These are phyloP conservation scores for Cariama cristata DNA, from an alignment of 2,113 vertebrate species.

Conservation along the genomic window DNA sequence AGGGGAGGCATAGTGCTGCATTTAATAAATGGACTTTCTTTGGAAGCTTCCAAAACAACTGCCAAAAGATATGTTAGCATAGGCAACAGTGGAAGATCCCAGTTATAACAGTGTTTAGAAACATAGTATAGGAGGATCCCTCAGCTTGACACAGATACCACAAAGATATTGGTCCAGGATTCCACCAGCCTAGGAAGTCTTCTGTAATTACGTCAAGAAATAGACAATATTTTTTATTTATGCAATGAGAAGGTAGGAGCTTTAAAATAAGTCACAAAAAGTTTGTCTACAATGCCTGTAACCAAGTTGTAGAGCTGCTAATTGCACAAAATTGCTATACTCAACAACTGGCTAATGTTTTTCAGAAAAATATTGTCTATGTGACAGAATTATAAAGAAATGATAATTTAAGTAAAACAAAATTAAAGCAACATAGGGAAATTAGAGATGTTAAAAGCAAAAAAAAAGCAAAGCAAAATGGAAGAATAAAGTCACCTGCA, in stretches of 20 bases:
- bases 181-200: conserved; percentile 47
- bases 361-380: conserved; percentile 73
- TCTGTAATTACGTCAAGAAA: conserved; percentile 53
- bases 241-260: background rate
- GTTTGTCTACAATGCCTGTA: background rate
- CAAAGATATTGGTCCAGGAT: conserved; percentile 39
- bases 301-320: background rate
- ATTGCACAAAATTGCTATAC: background rate
- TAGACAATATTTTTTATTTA: conserved; percentile 72
- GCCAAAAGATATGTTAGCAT: background rate
- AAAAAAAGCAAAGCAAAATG: conserved; percentile 69
- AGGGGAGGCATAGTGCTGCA: background rate
- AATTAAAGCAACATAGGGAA: conserved; percentile 29
- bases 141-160: conserved; percentile 49
- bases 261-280: background rate
- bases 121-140: conserved; percentile 42
- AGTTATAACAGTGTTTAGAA: conserved; percentile 19
- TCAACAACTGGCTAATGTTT: background rate
- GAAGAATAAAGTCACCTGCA: conserved; percentile 75
- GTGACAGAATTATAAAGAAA: conserved; percentile 55
- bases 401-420: conserved; percentile 9
- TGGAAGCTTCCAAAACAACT: background rate
- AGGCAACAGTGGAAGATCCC: conserved; percentile 68
- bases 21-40: background rate
- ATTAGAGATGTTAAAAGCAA: conserved; percentile 66